These are phyloP conservation scores for Typhlichthys subterraneus DNA, from an alignment of 2,797 vertebrate genomes.

Conservation along the genomic window DNA sequence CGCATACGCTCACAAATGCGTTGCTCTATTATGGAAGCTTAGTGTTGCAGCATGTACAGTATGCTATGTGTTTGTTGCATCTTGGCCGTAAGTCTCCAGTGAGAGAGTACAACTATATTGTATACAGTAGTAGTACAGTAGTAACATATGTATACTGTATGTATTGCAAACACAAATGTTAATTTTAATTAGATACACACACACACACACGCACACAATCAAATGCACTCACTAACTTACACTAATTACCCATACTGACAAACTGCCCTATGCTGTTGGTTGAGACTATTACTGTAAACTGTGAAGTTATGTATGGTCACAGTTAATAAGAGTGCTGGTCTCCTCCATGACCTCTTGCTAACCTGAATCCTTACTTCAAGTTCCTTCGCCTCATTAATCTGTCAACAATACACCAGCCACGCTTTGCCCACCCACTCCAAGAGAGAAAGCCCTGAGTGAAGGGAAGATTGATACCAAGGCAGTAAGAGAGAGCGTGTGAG, in stretches of 20 bases:
- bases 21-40: no score
- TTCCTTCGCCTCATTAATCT: constrained; percentile 54
- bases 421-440: constrained; percentile 9
- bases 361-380: constrained; percentile 35
- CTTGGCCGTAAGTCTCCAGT: no score
- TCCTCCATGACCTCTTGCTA: constrained; percentile 30
- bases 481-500: constrained; percentile 1
- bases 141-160: no score
- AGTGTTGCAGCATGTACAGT: no score
- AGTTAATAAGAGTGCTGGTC: constrained; percentile 60
- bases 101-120: no score
- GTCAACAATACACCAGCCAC: constrained; percentile 44
- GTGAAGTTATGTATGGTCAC: constrained; percentile 33
- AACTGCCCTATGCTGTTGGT: constrained; percentile 4
- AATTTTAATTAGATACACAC: no score
- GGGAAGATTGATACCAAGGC: constrained; percentile 9
- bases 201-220: constrained; percentile 9
- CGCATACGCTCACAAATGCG: no score
- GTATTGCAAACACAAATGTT: no score
- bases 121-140: no score
- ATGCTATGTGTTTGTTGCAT: no score
- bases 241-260: background rate
- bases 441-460: constrained; percentile 6
- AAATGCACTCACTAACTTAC: constrained; percentile 32
- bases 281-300: constrained; percentile 38